Percentiles rank a stretch among this genome's conserved stretches.
Conservation (phyloP, 2,888 invertebrate genomes). For the Drosophila mayaguana region DNA sequence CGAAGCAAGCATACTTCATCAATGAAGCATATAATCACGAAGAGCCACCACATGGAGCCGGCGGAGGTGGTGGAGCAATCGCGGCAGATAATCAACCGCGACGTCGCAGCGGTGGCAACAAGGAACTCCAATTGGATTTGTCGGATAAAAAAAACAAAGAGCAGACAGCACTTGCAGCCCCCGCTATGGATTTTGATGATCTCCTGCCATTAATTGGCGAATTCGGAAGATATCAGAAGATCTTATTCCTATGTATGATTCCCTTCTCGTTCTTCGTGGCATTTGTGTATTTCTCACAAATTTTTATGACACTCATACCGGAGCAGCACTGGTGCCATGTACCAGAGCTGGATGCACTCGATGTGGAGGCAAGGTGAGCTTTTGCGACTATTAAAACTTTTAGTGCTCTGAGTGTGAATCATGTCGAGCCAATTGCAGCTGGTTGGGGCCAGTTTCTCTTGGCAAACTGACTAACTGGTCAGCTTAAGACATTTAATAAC, state of each 20-base stretch:
- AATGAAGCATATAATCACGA: slow-evolving; percentile 75
- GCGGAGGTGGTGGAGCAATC: slow-evolving; percentile 26
- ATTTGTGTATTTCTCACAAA: slow-evolving; percentile 95
- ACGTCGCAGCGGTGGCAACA: slow-evolving; percentile 80
- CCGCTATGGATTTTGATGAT: slow-evolving; percentile 91
- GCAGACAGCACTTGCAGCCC: slow-evolving; percentile 19
- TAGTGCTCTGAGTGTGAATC: slow-evolving; percentile 18
- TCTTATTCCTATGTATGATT: slow-evolving; percentile 93
- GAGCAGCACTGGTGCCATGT: slow-evolving; percentile 94
- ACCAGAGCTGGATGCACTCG: slow-evolving; percentile 88
- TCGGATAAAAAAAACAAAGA: slow-evolving; percentile 45
- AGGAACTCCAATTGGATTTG: slow-evolving; percentile 73
- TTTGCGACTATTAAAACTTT: background rate
- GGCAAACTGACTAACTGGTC: slow-evolving; percentile 15
- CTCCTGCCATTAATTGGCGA: slow-evolving; percentile 93
- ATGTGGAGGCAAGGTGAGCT: slow-evolving; percentile 87
- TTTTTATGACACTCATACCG: slow-evolving; percentile 93
- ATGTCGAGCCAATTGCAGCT: slow-evolving; percentile 15
- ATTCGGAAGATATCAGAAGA: slow-evolving; percentile 93
- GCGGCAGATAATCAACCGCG: slow-evolving; percentile 63
- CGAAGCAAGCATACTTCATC: slow-evolving; percentile 76
- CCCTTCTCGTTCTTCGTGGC: slow-evolving; percentile 95
- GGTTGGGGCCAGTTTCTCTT: slow-evolving; percentile 19
- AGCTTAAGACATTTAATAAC: slow-evolving; percentile 16
- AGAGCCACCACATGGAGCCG: slow-evolving; percentile 50